Conservation (phyloP, 2,797 vertebrate genomes). For the Acipenser oxyrinchus region DNA sequence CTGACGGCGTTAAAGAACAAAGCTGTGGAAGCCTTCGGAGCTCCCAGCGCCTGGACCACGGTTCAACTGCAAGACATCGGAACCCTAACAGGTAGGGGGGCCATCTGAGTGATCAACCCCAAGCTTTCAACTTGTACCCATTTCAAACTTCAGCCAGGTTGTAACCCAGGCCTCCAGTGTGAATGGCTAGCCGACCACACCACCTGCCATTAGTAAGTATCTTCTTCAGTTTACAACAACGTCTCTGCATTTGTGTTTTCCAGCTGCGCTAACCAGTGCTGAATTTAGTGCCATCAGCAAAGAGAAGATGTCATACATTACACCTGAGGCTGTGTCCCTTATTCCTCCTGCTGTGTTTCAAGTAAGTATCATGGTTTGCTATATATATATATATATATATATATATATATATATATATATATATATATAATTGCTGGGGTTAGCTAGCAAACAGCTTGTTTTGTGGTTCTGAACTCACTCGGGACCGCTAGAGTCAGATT, state of each 20-base stretch:
- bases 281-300: background rate
- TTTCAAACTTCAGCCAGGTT: too few relatives aligned
- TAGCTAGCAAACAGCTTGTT: too few relatives aligned
- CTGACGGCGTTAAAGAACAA: background rate
- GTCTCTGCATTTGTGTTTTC: background rate
- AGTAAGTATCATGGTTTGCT: background rate
- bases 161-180: too few relatives aligned
- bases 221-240: background rate
- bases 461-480: too few relatives aligned
- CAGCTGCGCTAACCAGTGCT: background rate
- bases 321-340: background rate
- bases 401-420: too few relatives aligned
- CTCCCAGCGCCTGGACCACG: background rate
- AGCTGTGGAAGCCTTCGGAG: conserved; percentile 6
- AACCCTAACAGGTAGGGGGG: conserved; percentile 5
- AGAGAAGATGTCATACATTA: background rate
- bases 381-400: too few relatives aligned
- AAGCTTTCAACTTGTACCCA: too few relatives aligned
- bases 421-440: too few relatives aligned
- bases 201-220: too few relatives aligned
- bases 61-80: conserved; percentile 8
- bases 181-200: too few relatives aligned
- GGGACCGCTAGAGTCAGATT: too few relatives aligned
- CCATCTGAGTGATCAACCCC: background rate
- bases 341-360: background rate